Evolutionary conservation across 2,888 invertebrate genomes (phyloP), one percentile per base, ranked within the genome.

Genomic region (Callimorpha dominula): DNA sequence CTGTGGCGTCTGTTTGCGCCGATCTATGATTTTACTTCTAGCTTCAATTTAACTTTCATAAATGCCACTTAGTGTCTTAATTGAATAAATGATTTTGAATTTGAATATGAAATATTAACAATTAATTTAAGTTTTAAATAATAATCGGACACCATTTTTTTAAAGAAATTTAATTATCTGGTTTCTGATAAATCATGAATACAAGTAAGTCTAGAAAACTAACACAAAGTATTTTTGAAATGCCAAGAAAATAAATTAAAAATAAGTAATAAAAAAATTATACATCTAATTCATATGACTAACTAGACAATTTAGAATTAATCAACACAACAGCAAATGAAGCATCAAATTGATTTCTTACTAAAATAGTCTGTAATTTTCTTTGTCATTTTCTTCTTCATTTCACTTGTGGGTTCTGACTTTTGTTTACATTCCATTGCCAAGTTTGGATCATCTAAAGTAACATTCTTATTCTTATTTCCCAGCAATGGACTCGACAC

Each of bases 341-440:
- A 4, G 14, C 20, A 72, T 54, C 57, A 91, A 81, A 82, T 81
- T 3, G 89, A 76, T 79, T 92, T 93, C 82, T 92, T 94, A 76
- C 88, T 86, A 76, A 95, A 95, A 80, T 94, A 95, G 82, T 95
- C 94, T 0, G 95, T 95, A 43, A 95, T 95, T 89, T 94, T 94
- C 70, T 83, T 92, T 12, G 88, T 85, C 11, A 92, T 86, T 79
- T 86, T 92, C 81, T 90, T 94, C 79, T 94, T 94, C 0, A 87
- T 78, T 54, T 93, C 92, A 6, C 88, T 76, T 0, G 89, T 76
- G 0, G 91, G 72, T 8, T 91, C 90, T 9, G 83, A 74, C 43
- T 76, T 81, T 15, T 87, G 79, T 15, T 81, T 78, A 9, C 57
- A 77, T 68, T 83, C 86, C 80, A 76, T 80, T 46, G 84, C 70